These are phyloP conservation scores for Isichthys henryi DNA, from an alignment of 2,113 vertebrate species.

Conservation along the genomic window DNA sequence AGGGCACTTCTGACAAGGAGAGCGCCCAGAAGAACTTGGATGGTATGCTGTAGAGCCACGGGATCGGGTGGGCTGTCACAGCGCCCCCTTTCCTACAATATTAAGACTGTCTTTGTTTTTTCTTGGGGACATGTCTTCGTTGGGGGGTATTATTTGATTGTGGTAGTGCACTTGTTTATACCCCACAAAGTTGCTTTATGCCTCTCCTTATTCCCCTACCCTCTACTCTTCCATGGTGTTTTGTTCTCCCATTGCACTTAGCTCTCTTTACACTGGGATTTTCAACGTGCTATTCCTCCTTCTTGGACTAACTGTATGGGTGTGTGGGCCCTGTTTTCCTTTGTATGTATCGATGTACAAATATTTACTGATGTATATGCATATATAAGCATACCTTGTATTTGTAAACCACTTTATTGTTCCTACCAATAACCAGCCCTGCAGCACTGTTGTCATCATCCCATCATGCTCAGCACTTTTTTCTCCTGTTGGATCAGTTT, in stretches of 20 bases:
- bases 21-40: conserved; percentile 89
- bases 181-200: neutral
- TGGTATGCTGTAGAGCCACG: conserved; percentile 66
- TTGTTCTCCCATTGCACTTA: neutral
- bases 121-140: neutral
- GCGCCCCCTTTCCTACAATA: neutral
- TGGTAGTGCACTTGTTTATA: conserved; percentile 8
- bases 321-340: conserved; percentile 1
- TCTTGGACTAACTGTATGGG: neutral
- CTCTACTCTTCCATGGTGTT: conserved; percentile 7
- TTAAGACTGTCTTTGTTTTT: neutral
- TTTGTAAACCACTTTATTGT: neutral
- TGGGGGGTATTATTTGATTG: neutral
- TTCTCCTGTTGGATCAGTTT: neutral
- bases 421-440: neutral
- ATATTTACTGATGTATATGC: conserved; percentile 19
- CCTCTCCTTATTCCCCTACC: neutral
- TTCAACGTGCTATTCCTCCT: neutral
- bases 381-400: conserved; percentile 23
- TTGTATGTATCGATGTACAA: conserved; percentile 27
- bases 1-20: conserved; percentile 65
- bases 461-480: neutral
- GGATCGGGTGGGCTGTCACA: neutral
- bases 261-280: neutral
- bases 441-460: neutral